Conservation (phyloP, 2,113 vertebrate species). For the Cinclus cinclus region DNA sequence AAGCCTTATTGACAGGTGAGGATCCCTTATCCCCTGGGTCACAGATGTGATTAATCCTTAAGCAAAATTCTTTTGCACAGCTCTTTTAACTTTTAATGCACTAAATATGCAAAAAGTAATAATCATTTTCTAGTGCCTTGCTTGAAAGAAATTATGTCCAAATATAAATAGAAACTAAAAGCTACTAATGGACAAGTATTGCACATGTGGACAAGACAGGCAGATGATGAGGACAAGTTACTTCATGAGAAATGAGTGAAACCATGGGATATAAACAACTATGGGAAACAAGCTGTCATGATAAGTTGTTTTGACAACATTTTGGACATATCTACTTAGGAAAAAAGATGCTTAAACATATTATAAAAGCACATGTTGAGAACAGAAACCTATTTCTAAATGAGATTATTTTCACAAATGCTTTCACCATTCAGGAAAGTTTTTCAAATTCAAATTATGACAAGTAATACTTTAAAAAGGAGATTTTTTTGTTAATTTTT, state of each 20-base stretch:
- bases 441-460: conserved; percentile 2
- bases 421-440: conserved; percentile 4
- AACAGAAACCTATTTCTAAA: not conserved
- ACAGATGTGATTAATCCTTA: conserved; percentile 31
- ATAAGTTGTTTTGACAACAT: not conserved
- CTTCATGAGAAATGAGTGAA: not conserved
- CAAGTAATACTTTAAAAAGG: not conserved
- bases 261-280: not conserved
- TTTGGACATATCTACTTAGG: not conserved
- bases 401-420: not conserved
- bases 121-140: not conserved
- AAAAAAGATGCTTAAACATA: not conserved
- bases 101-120: not conserved
- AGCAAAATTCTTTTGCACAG: not conserved
- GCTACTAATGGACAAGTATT: not conserved
- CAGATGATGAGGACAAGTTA: not conserved
- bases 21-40: not conserved
- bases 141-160: not conserved
- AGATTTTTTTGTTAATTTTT: no score
- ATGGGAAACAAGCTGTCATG: not conserved
- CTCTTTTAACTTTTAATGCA: not conserved
- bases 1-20: conserved; percentile 46
- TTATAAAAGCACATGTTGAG: not conserved
- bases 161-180: not conserved
- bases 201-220: not conserved